Conservation (phyloP, 2,888 invertebrate genomes). For the Agrilus mali region DNA sequence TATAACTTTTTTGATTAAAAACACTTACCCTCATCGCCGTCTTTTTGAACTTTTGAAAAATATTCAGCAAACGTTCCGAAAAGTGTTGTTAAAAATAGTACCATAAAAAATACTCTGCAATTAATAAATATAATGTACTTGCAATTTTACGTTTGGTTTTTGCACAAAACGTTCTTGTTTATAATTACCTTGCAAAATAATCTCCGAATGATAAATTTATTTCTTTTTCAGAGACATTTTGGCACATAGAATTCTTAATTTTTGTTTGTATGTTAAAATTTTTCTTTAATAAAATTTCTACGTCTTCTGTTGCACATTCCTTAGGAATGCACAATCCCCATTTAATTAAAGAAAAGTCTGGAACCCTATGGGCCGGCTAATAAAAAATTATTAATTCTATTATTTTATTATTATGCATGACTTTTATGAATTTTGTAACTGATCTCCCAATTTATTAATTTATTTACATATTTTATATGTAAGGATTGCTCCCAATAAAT, state of each 20-base stretch:
- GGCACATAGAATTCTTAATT: conserved; percentile 21
- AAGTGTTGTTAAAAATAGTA: conserved; percentile 1
- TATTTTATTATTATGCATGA: neutral
- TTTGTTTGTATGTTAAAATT: conserved; percentile 26
- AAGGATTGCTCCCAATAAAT: too few species aligned
- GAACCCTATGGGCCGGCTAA: conserved; percentile 46
- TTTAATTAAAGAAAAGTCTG: conserved; percentile 41
- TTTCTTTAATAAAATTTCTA: conserved; percentile 33
- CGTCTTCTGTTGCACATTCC: conserved; percentile 40
- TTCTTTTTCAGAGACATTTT: conserved; percentile 8
- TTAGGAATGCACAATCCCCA: conserved; percentile 49
- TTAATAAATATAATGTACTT: too few species aligned
- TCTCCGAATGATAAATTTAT: conserved; percentile 14
- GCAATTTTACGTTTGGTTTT: too few species aligned
- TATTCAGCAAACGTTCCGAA: conserved; percentile 1
- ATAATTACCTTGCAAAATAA: conserved; percentile 15
- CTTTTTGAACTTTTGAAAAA: too few species aligned
- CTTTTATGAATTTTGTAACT: too few species aligned
- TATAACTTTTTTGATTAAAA: too few species aligned
- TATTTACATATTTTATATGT: too few species aligned
- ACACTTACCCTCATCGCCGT: too few species aligned
- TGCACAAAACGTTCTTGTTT: too few species aligned
- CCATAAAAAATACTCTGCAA: conserved; percentile 1
- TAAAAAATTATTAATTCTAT: conserved; percentile 9
- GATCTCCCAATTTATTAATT: too few species aligned